These are phyloP conservation scores for Epinotia brunnichana DNA, from an alignment of 2,888 invertebrate species.

Conservation along the genomic window DNA sequence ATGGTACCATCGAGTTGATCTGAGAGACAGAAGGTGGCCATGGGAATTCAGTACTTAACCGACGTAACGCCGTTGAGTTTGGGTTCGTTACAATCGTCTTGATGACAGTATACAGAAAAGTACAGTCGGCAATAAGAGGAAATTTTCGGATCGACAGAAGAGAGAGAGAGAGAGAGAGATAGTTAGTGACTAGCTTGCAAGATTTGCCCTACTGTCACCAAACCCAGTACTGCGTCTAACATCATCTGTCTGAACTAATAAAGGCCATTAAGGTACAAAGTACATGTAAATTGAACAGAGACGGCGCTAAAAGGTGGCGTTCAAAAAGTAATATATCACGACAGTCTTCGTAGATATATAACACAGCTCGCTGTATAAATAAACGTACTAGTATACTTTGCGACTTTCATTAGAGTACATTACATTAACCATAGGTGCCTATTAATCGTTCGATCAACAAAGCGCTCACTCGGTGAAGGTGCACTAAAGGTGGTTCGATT, in stretches of 20 bases:
- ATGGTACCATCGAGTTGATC: too few relatives aligned
- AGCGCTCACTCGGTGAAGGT: too few relatives aligned
- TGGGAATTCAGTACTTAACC: too few relatives aligned
- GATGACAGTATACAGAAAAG: too few relatives aligned
- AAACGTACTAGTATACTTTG: background rate
- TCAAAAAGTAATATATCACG: conserved; percentile 5
- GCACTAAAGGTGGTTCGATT: too few relatives aligned
- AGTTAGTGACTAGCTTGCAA: background rate
- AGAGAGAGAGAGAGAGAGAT: background rate
- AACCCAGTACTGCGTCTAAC: background rate
- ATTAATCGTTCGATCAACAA: too few relatives aligned
- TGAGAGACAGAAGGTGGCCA: too few relatives aligned
- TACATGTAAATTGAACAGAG: conserved; percentile 26
- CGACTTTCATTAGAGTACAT: background rate
- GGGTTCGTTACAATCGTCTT: too few relatives aligned
- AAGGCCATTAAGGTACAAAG: conserved; percentile 30
- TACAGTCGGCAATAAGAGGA: too few relatives aligned
- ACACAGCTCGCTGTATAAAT: background rate
- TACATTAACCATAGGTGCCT: too few relatives aligned
- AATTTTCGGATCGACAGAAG: too few relatives aligned
- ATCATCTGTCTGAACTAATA: conserved; percentile 36
- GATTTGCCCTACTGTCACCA: background rate
- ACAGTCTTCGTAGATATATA: background rate
- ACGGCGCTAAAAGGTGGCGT: conserved; percentile 14
- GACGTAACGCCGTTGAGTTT: too few relatives aligned